These are phyloP conservation scores for Poeciliopsis paucimaculata DNA, from an alignment of 2,797 vertebrate genomes.

Conservation along the genomic window DNA sequence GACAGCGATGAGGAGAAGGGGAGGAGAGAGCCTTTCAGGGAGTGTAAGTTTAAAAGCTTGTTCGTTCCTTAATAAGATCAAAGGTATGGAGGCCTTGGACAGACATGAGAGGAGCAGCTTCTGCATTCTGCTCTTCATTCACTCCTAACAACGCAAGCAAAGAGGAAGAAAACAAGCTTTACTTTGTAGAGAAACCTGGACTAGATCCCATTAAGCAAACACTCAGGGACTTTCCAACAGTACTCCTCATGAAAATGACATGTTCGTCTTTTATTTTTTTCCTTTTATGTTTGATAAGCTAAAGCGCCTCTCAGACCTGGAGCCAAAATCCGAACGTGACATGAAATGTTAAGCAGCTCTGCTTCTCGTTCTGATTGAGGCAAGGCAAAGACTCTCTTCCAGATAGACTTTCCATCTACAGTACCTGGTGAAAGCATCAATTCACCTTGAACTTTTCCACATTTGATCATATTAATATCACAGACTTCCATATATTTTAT, in stretches of 20 bases:
- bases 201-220: conserved; percentile 77
- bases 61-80: conserved; percentile 82
- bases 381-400: conserved; percentile 28
- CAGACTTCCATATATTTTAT: not conserved
- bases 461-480: not conserved
- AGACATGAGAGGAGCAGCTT: conserved; percentile 77
- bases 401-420: not conserved
- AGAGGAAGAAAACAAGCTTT: conserved; percentile 70
- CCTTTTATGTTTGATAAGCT: not conserved
- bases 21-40: conserved; percentile 46
- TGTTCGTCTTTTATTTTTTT: conserved; percentile 42
- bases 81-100: conserved; percentile 79
- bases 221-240: conserved; percentile 56
- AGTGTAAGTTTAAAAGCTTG: conserved; percentile 76
- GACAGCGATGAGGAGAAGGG: conserved; percentile 34
- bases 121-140: conserved; percentile 78
- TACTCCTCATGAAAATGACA: conserved; percentile 56
- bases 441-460: not conserved
- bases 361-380: conserved; percentile 9
- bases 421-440: not conserved
- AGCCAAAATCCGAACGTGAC: conserved; percentile 20
- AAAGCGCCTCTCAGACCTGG: conserved; percentile 30
- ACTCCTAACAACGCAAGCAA: conserved; percentile 69
- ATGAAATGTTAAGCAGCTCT: conserved; percentile 29
- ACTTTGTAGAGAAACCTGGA: conserved; percentile 78